Base-by-base conservation (phyloP, 2,888 invertebrate genomes). In the Latrodectus hesperus region DNA sequence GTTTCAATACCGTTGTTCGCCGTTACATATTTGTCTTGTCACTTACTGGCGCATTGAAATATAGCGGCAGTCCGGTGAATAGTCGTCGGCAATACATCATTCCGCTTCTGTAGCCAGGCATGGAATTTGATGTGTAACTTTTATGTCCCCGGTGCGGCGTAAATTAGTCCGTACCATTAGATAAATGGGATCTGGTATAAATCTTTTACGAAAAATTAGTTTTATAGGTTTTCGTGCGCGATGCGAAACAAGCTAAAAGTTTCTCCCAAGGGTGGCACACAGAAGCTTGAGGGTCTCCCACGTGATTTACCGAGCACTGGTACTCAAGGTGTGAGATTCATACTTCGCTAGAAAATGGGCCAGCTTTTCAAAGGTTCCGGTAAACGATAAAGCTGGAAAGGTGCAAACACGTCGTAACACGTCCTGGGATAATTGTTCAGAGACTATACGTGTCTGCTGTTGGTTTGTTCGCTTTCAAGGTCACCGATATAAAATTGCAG, bases 161-260 rank as follows among this genome's bases (percentile, higher is more conserved):
- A 85, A 85, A 85, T 85, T 85, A 80, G 85, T 85, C 80, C 80
- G 75, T 80, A 70, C 85, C 85, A 85, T 85, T 85, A 80, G 75
- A 75, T 85, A 74, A 82, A 85, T 80, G 79, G 85, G 22, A 53
- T 38, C 75, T 64, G 85, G 79, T 75, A 85, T 85, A 85, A 85
- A 85, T 85, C 85, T 85, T 80, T 85, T 60, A 85, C 85, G 85
- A 85, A 85, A 85, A 85, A 85, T 85, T 85, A 75, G 80, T 80
- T 85, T 85, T 85, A 85, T 75, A 68, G 85, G 85, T 80, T 85
- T 79, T 38, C 51, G 60, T 60, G 60, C 60, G n/a, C 60, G n/a
- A 60, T 60, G 60, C n/a, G 60, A 60, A 16, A 60, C 60, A 60
- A n/a, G 60, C 60, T 60, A 60, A 60, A 60, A 60, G 60, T 60